Base-by-base conservation (phyloP, 2,113 vertebrate genomes). In the Mola mola region DNA sequence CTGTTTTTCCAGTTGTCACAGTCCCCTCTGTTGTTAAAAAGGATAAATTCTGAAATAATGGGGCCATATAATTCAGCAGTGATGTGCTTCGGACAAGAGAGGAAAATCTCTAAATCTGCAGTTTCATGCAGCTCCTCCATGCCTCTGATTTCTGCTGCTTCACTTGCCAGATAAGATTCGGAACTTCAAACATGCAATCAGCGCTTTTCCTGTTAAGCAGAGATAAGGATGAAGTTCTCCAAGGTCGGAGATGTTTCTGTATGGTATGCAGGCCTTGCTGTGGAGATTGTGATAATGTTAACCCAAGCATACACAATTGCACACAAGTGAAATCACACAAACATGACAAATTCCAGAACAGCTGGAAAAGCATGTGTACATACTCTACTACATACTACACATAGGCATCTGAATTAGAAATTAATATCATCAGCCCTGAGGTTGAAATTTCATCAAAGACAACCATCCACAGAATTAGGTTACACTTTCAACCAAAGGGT, bases 101-200 rank as follows among this genome's bases (percentile, higher is more conserved):
- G 37, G 46, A 60, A 74, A 67, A 74, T 79, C 78, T 81, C 51
- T 62, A 77, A 72, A 86, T 87, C 79, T 70, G 68, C 66, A 75
- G 78, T 57, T 84, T 81, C 67, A 59, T 60, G 80, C 61, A 40
- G 68, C 83, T 78, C 75, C 70, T 62, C 70, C 78, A 57, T 7
- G 61, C 53, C 66, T 84, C 68, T 79, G 81, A 77, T 86, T 86
- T 75, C 59, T 74, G 66, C 71, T 5, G 69, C 84, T 75, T 74
- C 75, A 77, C 57, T 66, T 59, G 52, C 43, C 81, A 78, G 85
- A 85, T 83, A 85, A 88, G 72, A 86, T 77, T 75, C 68, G 43
- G n/a, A 55, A 81, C 76, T 85, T 87, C 80, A 85, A 86, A 86
- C 75, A 56, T 75, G 65, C 69, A 79, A 74, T 73, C 68, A 47